Conservation (phyloP, 2,888 invertebrate genomes). For the Drosophila emarginata region DNA sequence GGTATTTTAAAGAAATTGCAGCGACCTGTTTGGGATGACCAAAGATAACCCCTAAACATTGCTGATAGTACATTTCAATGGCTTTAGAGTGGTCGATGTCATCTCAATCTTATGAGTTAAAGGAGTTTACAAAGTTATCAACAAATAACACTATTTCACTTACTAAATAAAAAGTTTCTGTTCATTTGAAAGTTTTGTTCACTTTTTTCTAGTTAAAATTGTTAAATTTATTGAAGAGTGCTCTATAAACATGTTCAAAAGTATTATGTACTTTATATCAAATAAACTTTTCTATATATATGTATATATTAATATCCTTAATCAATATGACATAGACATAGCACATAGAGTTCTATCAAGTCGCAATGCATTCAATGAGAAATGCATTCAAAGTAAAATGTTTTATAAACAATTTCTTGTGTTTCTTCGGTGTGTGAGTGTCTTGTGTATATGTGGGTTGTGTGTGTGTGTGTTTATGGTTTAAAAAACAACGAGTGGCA, state of each 20-base stretch:
- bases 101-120: no score
- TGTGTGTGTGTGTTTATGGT: slow-evolving; percentile 28
- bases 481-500: slow-evolving; percentile 40
- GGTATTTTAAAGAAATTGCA: slow-evolving; percentile 52
- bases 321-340: slow-evolving; percentile 70
- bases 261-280: slow-evolving; percentile 46
- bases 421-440: slow-evolving; percentile 55
- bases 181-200: slow-evolving; percentile 3
- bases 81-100: background rate
- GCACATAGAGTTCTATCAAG: slow-evolving; percentile 51
- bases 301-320: slow-evolving; percentile 51
- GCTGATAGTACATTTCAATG: slow-evolving; percentile 18
- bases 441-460: slow-evolving; percentile 23
- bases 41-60: slow-evolving; percentile 47
- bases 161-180: no score
- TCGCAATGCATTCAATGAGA: slow-evolving; percentile 48
- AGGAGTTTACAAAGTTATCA: no score
- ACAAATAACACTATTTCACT: no score
- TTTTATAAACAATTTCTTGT: slow-evolving; percentile 68
- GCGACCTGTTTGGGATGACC: slow-evolving; percentile 17
- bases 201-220: slow-evolving; percentile 44
- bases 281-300: slow-evolving; percentile 24
- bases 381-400: slow-evolving; percentile 43
- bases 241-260: slow-evolving; percentile 39
- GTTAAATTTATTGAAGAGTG: slow-evolving; percentile 16